Evolutionary conservation across 2,797 vertebrate genomes (phyloP).

Genomic region (Poeciliopsis presidionis): DNA sequence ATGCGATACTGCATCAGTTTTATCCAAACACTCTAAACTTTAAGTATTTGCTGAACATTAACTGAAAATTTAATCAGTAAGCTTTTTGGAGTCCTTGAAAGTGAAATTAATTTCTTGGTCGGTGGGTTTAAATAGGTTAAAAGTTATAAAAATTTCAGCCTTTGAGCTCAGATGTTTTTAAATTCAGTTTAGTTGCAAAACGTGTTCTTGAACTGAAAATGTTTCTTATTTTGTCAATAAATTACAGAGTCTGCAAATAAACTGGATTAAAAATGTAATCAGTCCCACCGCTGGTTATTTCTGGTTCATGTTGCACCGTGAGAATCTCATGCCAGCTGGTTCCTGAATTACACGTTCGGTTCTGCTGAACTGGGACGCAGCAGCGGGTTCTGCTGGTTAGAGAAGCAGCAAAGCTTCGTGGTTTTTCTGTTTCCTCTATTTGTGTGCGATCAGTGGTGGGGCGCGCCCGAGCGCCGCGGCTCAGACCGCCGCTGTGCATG

Average conservation of each 20-base stretch:
- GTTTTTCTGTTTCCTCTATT: slow-evolving; percentile 74
- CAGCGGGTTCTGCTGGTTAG: slow-evolving; percentile 40
- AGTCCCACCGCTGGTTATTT: neutral
- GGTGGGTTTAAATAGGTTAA: neutral
- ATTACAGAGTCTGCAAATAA: neutral
- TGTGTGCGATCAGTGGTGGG: slow-evolving; percentile 69
- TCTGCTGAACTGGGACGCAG: slow-evolving; percentile 17
- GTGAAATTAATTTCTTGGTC: too few relatives aligned
- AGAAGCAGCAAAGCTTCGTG: slow-evolving; percentile 52
- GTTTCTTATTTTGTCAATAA: neutral
- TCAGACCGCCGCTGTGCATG: slow-evolving; percentile 65
- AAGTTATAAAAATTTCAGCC: neutral
- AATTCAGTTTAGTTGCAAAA: neutral
- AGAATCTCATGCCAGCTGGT: neutral
- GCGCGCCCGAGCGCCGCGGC: slow-evolving; percentile 69
- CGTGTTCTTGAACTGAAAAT: neutral
- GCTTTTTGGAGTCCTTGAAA: too few relatives aligned
- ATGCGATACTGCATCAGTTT: too few relatives aligned
- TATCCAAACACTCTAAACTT: too few relatives aligned
- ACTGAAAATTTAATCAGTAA: too few relatives aligned
- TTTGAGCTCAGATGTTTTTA: neutral
- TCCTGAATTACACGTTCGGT: neutral
- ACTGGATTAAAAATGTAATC: neutral
- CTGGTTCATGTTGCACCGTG: neutral
- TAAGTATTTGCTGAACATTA: too few relatives aligned